These are phyloP conservation scores for Heliopora coerulea DNA, from an alignment of 92 coral and sea anemone species.

Conservation along the genomic window DNA sequence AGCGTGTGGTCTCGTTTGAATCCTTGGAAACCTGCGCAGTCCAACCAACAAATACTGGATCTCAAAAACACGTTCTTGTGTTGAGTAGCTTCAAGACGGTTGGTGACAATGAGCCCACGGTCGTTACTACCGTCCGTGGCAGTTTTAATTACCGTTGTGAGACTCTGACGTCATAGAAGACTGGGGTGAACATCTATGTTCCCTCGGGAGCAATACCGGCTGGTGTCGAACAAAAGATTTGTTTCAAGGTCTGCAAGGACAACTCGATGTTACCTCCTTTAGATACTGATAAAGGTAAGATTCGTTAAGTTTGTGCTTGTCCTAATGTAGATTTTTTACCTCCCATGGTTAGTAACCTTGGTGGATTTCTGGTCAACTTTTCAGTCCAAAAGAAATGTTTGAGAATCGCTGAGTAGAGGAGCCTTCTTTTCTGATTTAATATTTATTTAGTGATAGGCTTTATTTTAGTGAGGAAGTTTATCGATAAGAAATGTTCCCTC, in stretches of 20 bases:
- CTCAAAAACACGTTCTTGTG: constrained; percentile 36
- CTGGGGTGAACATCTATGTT: constrained; percentile 94
- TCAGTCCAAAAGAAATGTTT: no score
- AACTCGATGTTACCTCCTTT: constrained; percentile 94
- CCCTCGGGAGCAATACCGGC: constrained; percentile 94
- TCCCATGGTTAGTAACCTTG: no score
- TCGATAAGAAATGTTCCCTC: no score
- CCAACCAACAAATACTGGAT: no score
- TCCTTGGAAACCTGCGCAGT: background rate
- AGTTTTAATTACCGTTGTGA: constrained; percentile 89
- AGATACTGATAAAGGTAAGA: constrained; percentile 91
- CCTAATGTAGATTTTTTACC: no score
- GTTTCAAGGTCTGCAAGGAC: constrained; percentile 98
- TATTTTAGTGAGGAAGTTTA: no score
- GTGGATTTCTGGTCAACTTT: no score
- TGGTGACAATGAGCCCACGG: constrained; percentile 83
- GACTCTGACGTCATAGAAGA: constrained; percentile 80
- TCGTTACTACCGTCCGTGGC: constrained; percentile 99
- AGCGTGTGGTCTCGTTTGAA: background rate
- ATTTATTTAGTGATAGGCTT: no score
- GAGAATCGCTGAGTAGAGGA: no score
- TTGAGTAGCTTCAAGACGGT: constrained; percentile 90
- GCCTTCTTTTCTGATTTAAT: no score
- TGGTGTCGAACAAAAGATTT: constrained; percentile 89
- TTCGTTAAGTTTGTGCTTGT: no score